Conservation (phyloP, 2,888 invertebrate species). For the Mylabris sibirica region DNA sequence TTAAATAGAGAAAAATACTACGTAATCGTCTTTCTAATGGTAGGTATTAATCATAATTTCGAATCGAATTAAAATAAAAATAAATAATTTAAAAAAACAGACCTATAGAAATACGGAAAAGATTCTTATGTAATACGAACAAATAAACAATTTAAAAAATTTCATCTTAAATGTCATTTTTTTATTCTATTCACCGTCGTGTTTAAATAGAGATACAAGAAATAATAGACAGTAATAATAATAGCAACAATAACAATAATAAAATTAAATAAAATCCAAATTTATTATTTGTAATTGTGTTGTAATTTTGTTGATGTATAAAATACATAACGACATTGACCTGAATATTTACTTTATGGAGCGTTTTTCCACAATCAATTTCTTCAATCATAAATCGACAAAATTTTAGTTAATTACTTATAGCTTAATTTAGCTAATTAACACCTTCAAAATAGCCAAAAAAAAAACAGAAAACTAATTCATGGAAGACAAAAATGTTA, state of each 20-base stretch:
- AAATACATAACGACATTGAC: constrained; percentile 28
- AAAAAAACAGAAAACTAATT: too few relatives aligned
- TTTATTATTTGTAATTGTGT: constrained; percentile 27
- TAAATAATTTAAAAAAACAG: not conserved
- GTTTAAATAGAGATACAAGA: not conserved
- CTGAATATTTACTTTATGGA: constrained; percentile 23
- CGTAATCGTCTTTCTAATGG: not conserved
- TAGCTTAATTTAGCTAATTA: not conserved
- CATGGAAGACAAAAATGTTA: too few relatives aligned
- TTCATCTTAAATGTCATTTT: not conserved
- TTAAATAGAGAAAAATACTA: not conserved
- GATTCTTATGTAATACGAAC: not conserved
- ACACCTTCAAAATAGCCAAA: too few relatives aligned
- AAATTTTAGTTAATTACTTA: not conserved
- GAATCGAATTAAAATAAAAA: not conserved
- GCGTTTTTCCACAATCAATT: constrained; percentile 11
- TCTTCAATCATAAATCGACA: not conserved
- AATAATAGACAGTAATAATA: not conserved
- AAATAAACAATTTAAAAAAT: not conserved
- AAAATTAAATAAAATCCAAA: not conserved
- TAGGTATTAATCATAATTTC: not conserved
- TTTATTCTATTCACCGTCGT: not conserved
- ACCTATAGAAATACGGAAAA: not conserved
- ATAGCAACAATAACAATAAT: not conserved
- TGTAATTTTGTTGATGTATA: constrained; percentile 28